Evolutionary conservation across 2,113 vertebrate genomes (phyloP).

Genomic region (Thunnus thynnus): DNA sequence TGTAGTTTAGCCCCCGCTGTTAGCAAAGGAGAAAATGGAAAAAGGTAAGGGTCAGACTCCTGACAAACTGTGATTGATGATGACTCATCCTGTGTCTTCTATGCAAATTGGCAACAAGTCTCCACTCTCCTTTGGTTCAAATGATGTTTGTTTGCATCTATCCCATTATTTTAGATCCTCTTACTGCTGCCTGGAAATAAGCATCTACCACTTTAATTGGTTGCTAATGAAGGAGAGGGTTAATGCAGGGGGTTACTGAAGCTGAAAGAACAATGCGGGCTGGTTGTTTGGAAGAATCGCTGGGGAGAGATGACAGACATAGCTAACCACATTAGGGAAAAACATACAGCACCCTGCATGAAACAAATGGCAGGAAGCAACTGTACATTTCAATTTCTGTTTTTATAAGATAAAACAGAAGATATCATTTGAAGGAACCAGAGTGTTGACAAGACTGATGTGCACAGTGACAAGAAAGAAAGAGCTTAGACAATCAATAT

Average conservation of each 20-base stretch:
- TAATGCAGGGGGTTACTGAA: constrained; percentile 48
- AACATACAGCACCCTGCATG: background rate
- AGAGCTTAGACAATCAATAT: constrained; percentile 37
- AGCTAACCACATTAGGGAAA: background rate
- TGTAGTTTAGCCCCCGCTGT: constrained; percentile 8
- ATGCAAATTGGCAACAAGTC: constrained; percentile 32
- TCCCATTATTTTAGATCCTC: constrained; percentile 21
- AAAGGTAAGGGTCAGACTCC: background rate
- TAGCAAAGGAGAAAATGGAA: constrained; percentile 8
- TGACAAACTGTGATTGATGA: constrained; percentile 8
- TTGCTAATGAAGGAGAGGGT: constrained; percentile 52
- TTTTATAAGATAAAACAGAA: constrained; percentile 59
- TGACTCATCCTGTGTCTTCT: constrained; percentile 33
- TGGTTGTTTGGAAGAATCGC: constrained; percentile 31
- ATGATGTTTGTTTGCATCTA: constrained; percentile 35
- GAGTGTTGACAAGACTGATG: constrained; percentile 7
- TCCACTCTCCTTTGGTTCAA: constrained; percentile 29
- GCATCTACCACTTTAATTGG: constrained; percentile 56
- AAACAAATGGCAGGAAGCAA: background rate
- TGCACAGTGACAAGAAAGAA: background rate
- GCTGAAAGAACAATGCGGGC: constrained; percentile 55
- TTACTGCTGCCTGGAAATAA: constrained; percentile 30
- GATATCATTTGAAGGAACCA: constrained; percentile 5
- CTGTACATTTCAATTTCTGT: background rate
- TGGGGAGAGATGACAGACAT: constrained; percentile 35